These are phyloP conservation scores for Albula glossodonta DNA, from an alignment of 2,113 vertebrate genomes.

Conservation along the genomic window DNA sequence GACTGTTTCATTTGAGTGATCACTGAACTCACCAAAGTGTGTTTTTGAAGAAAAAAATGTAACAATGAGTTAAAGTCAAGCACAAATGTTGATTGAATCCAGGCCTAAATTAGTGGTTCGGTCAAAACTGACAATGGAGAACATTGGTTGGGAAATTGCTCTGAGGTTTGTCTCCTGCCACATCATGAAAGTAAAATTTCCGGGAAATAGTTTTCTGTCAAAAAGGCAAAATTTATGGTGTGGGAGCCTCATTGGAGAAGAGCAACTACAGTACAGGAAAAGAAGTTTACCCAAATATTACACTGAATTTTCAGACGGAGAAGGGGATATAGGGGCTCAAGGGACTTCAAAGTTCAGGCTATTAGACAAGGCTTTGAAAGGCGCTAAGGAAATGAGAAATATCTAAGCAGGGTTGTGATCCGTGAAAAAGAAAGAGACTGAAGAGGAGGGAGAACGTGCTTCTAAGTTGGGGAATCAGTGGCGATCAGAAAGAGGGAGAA, in stretches of 20 bases:
- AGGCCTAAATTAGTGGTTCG: background rate
- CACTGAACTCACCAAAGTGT: background rate
- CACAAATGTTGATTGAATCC: background rate
- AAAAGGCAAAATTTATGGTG: background rate
- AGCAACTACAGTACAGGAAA: background rate
- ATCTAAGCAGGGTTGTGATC: slow-evolving; percentile 61
- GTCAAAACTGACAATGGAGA: background rate
- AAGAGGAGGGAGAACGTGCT: background rate
- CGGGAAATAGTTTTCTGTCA: background rate
- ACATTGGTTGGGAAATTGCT: background rate
- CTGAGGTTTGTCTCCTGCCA: background rate
- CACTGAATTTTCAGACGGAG: slow-evolving; percentile 57
- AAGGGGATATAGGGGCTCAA: slow-evolving; percentile 49
- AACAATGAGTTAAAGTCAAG: background rate
- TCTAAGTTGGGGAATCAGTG: slow-evolving; percentile 27
- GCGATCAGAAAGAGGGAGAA: slow-evolving; percentile 26
- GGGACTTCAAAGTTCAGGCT: slow-evolving; percentile 57
- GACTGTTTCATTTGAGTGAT: background rate
- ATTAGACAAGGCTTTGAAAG: slow-evolving; percentile 62
- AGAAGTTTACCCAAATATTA: slow-evolving; percentile 41
- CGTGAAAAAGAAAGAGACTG: slow-evolving; percentile 31
- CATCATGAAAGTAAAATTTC: background rate
- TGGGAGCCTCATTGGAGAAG: background rate
- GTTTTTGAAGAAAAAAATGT: background rate
- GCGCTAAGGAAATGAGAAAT: slow-evolving; percentile 54